Percentiles rank a stretch among this genome's conserved stretches.
These are phyloP conservation scores for Metopolophium dirhodum DNA, from an alignment of 1,140 invertebrate species.

Conservation along the genomic window DNA sequence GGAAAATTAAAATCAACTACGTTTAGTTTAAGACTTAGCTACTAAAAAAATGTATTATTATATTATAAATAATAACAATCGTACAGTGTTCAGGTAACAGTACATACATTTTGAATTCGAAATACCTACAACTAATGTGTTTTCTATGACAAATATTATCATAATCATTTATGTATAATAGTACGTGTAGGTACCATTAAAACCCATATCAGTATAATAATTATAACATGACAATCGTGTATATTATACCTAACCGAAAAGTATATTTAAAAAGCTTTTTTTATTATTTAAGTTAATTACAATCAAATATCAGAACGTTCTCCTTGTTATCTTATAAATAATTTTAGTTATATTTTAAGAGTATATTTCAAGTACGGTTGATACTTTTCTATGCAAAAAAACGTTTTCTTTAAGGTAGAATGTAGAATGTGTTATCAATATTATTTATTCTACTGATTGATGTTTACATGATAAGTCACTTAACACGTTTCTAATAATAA, in stretches of 20 bases:
- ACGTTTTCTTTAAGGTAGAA: neutral
- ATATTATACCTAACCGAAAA: too few relatives aligned
- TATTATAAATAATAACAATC: neutral
- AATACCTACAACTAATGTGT: neutral
- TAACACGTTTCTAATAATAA: neutral
- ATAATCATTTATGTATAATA: too few relatives aligned
- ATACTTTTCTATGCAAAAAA: neutral
- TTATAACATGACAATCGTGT: too few relatives aligned
- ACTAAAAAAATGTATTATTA: neutral
- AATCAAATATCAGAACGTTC: neutral
- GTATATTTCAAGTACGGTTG: neutral
- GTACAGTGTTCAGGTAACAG: neutral
- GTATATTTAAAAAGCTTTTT: too few relatives aligned
- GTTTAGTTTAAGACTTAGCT: neutral
- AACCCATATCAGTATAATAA: too few relatives aligned
- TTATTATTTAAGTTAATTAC: neutral
- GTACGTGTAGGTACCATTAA: too few relatives aligned
- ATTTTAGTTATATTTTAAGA: neutral
- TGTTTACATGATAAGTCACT: neutral
- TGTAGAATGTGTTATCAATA: neutral
- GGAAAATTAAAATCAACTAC: neutral
- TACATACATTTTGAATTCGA: neutral
- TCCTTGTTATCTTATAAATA: neutral
- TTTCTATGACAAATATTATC: too few relatives aligned
- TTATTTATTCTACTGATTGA: neutral